Percentiles rank a stretch among this genome's conserved stretches.
phyloP scores from a whole-genome alignment of 2,797 vertebrate genomes.

The Lerista edwardsae region DNA sequence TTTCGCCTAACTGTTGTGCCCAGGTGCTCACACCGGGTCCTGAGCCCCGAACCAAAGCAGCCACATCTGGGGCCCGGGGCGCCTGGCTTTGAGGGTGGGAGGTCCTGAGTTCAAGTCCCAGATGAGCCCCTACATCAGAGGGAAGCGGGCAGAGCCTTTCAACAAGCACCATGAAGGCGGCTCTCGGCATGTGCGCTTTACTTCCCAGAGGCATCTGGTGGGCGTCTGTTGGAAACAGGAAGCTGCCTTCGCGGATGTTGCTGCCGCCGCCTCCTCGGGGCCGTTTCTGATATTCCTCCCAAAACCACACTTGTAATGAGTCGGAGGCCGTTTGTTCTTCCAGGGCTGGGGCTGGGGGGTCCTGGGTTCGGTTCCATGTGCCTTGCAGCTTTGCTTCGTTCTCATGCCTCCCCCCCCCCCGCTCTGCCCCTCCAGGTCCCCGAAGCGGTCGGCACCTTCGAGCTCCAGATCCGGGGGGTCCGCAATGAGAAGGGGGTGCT shows the following conservation, averaged over 20 bases:
- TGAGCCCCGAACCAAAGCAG: neutral
- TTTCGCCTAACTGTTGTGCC: too few species aligned
- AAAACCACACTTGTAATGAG: neutral
- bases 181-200: neutral
- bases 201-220: neutral
- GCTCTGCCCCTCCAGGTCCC: constrained; percentile 65
- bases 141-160: neutral
- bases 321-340: neutral
- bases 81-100: neutral
- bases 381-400: neutral
- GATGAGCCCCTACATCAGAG: neutral
- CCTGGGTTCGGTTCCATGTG: neutral
- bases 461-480: constrained; percentile 82
- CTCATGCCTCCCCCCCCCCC: neutral
- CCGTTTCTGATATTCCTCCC: neutral
- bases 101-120: neutral
- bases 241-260: neutral
- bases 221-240: neutral
- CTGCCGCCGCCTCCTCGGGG: neutral
- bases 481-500: constrained; percentile 79
- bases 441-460: constrained; percentile 79
- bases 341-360: neutral
- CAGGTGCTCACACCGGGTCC: neutral
- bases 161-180: neutral
- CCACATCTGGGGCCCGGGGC: neutral